A percentile compares a stretch with the other conserved stretches of the same genome.
Conservation (phyloP, 2,113 vertebrate species). For the Oceanodroma tethys region DNA sequence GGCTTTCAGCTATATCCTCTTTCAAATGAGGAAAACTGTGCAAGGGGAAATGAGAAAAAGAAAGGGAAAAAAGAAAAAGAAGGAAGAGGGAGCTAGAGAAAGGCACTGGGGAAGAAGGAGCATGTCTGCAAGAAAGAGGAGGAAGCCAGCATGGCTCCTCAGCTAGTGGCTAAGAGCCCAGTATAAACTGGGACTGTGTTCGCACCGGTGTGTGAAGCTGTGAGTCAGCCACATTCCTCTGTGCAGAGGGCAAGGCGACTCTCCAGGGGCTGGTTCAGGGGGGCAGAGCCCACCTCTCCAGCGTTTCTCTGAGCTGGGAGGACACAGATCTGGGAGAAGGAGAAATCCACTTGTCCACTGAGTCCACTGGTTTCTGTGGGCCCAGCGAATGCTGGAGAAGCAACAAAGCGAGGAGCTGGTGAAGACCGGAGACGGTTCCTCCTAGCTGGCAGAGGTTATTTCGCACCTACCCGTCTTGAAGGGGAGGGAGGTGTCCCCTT, state of each 20-base stretch:
- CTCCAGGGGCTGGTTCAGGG: not conserved
- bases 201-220: not conserved
- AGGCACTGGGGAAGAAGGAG: not conserved
- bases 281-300: not conserved
- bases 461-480: not conserved
- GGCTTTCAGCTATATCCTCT: not conserved
- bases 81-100: not conserved
- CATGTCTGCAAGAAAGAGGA: not conserved
- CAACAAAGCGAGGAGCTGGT: not conserved
- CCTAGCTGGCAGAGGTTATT: not conserved
- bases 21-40: not conserved
- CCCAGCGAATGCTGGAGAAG: not conserved
- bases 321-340: not conserved
- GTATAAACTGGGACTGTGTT: not conserved
- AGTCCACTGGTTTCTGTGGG: not conserved
- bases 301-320: not conserved
- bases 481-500: not conserved
- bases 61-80: not conserved
- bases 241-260: not conserved
- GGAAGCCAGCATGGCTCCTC: not conserved
- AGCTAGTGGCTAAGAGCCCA: not conserved
- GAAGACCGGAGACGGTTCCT: not conserved
- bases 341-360: not conserved
- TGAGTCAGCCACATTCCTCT: constrained; percentile 20
- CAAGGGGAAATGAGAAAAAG: not conserved